phyloP scores from a whole-genome alignment of 1,140 invertebrate genomes.

The Psix sp. region DNA sequence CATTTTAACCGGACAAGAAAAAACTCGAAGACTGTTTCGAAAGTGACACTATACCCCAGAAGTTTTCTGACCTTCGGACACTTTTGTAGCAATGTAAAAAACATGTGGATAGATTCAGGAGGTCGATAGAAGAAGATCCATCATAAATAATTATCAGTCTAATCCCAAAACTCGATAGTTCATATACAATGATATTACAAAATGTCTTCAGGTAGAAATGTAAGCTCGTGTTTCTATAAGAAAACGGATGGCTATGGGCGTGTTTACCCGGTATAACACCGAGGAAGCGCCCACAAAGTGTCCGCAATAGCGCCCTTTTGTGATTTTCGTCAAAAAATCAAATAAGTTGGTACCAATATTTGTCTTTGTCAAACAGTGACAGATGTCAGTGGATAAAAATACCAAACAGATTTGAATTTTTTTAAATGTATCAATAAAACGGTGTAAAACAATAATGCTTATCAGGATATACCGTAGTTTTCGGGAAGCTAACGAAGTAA shows the following conservation, averaged over 20 bases:
- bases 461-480: no score
- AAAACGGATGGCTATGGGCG: conserved; percentile 15
- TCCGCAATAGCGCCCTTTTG: conserved; percentile 20
- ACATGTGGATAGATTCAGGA: not conserved
- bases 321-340: conserved; percentile 15
- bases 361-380: conserved; percentile 16
- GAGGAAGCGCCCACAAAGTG: conserved; percentile 22
- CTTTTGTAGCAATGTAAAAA: no score
- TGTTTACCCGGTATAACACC: conserved; percentile 11
- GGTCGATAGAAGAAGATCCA: conserved; percentile 6
- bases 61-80: no score
- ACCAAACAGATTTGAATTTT: conserved; percentile 19
- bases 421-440: no score
- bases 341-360: conserved; percentile 11
- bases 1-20: not conserved
- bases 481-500: no score
- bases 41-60: conserved; percentile 8
- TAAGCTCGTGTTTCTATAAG: conserved; percentile 13
- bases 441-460: no score
- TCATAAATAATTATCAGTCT: conserved; percentile 21
- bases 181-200: conserved; percentile 8
- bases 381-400: conserved; percentile 9
- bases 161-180: not conserved
- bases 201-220: conserved; percentile 17
- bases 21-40: not conserved